Evolutionary conservation across 2,113 vertebrate genomes (phyloP).

Genomic region (Melanotaenia duboulayi): DNA sequence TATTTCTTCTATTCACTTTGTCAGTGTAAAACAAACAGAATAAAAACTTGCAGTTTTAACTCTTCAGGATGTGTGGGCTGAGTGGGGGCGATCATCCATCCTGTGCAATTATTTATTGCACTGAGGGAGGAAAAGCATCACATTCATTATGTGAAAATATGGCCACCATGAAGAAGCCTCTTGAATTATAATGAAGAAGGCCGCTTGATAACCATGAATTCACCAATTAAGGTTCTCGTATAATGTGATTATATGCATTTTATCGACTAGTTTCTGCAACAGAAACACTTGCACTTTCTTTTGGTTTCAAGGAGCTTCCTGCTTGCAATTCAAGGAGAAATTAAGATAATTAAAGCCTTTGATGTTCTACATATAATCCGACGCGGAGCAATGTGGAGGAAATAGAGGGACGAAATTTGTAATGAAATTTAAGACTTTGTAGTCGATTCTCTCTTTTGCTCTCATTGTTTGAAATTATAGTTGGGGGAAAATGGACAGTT

Average conservation of each 20-base stretch:
- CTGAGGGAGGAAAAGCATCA: slow-evolving; percentile 38
- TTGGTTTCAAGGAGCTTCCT: slow-evolving; percentile 64
- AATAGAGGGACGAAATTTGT: slow-evolving; percentile 25
- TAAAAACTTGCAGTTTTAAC: slow-evolving; percentile 20
- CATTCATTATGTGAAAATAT: slow-evolving; percentile 68
- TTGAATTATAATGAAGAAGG: slow-evolving; percentile 71
- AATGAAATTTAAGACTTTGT: slow-evolving; percentile 62
- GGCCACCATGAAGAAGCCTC: slow-evolving; percentile 66
- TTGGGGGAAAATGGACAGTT: slow-evolving; percentile 14
- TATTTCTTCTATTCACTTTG: background rate
- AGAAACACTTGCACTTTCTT: slow-evolving; percentile 53
- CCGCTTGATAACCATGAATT: slow-evolving; percentile 74
- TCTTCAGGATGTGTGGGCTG: slow-evolving; percentile 35
- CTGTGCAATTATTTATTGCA: slow-evolving; percentile 58
- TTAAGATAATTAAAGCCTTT: slow-evolving; percentile 81
- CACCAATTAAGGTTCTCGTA: slow-evolving; percentile 74
- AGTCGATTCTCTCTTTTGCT: slow-evolving; percentile 29
- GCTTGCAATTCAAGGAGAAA: slow-evolving; percentile 73
- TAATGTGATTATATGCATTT: slow-evolving; percentile 78
- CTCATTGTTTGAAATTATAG: slow-evolving; percentile 31
- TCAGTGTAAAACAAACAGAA: slow-evolving; percentile 22
- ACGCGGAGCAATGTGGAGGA: slow-evolving; percentile 35
- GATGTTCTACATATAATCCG: slow-evolving; percentile 70
- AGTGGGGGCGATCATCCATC: slow-evolving; percentile 13
- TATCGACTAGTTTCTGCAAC: slow-evolving; percentile 63